phyloP scores from a whole-genome alignment of 2,797 vertebrate genomes.

The Hippopotamyrus pictus region DNA sequence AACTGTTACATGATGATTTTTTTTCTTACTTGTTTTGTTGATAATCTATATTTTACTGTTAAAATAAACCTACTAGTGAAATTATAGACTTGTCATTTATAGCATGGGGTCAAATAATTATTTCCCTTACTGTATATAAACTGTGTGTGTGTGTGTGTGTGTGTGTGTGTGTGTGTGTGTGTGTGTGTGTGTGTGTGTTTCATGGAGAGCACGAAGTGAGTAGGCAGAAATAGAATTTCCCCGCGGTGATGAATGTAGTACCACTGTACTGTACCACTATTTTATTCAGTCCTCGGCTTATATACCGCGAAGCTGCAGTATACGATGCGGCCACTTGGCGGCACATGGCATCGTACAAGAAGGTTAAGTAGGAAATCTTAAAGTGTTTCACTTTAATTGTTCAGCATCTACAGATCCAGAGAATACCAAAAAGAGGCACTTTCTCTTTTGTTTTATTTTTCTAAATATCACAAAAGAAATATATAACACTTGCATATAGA shows the following conservation, averaged over 20 bases:
- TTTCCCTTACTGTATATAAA: too few species aligned
- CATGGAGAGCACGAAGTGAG: neutral
- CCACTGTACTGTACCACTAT: neutral
- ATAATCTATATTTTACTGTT: too few species aligned
- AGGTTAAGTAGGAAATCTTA: neutral
- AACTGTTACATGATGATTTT: too few species aligned
- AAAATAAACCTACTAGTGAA: too few species aligned
- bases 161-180: neutral
- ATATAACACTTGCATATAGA: neutral
- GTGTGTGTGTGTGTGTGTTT: neutral
- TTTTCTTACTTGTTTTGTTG: too few species aligned
- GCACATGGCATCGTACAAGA: neutral
- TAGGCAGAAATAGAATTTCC: neutral
- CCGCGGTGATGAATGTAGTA: neutral
- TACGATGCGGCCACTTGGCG: neutral
- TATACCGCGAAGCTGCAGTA: neutral
- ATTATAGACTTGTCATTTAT: too few species aligned
- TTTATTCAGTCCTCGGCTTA: neutral
- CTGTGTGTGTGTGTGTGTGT: too few species aligned
- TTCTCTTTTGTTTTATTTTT: neutral
- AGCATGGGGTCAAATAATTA: too few species aligned
- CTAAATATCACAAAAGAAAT: neutral
- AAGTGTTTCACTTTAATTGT: neutral
- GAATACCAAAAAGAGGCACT: neutral
- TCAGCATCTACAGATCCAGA: neutral